Conservation (phyloP, 2,113 vertebrate species). For the Caracal caracal region DNA sequence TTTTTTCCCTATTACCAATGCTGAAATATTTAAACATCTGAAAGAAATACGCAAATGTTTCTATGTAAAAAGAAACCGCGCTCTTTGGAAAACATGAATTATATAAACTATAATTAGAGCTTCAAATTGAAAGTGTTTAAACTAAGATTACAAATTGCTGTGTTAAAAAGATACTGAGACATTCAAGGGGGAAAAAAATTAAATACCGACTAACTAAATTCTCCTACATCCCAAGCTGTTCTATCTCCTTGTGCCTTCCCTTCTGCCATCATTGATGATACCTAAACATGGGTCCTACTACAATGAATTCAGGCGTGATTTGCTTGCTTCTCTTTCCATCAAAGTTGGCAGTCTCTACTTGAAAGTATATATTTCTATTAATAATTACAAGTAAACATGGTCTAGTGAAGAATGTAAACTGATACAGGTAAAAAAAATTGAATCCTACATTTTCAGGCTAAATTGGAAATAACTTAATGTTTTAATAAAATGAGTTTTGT, state of each 20-base stretch:
- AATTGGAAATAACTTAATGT: conserved; percentile 12
- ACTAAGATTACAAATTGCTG: conserved; percentile 74
- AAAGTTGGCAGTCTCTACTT: background rate
- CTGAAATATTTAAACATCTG: conserved; percentile 77
- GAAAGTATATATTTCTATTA: background rate
- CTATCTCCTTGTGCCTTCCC: background rate
- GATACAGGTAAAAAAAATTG: background rate
- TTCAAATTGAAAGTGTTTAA: conserved; percentile 73
- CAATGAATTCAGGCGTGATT: background rate
- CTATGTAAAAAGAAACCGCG: conserved; percentile 54
- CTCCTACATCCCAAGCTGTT: background rate
- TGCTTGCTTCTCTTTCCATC: background rate
- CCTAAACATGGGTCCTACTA: background rate
- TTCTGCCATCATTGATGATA: background rate
- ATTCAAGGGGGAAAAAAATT: background rate
- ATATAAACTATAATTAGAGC: conserved; percentile 77
- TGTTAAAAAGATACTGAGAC: conserved; percentile 66
- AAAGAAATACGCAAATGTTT: conserved; percentile 67
- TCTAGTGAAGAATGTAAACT: background rate
- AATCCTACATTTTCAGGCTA: background rate
- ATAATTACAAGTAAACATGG: background rate
- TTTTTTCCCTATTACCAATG: conserved; percentile 54
- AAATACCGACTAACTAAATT: conserved; percentile 61
- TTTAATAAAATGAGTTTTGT: background rate
- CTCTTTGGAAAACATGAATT: conserved; percentile 76